Percentiles rank a stretch among this genome's conserved stretches.
These are phyloP conservation scores for Echiichthys vipera DNA, from an alignment of 2,797 vertebrate species.

Conservation along the genomic window DNA sequence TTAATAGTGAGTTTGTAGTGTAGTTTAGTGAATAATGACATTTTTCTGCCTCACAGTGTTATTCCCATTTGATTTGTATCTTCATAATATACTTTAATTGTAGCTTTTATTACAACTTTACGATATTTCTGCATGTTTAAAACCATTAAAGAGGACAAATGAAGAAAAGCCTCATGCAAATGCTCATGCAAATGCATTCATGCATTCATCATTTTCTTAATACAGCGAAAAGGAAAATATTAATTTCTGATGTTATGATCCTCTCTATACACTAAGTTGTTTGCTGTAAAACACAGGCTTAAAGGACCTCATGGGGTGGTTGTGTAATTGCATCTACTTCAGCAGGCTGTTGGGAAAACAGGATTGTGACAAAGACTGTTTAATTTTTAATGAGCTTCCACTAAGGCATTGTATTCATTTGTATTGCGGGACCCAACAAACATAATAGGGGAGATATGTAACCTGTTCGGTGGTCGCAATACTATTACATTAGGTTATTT, in stretches of 20 bases:
- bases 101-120: neutral
- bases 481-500: neutral
- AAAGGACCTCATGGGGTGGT: slow-evolving; percentile 37
- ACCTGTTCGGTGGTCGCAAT: neutral
- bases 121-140: neutral
- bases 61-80: neutral
- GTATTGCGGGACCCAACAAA: neutral
- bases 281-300: slow-evolving; percentile 36
- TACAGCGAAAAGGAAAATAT: too few species aligned
- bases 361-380: slow-evolving; percentile 45
- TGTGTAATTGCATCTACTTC: slow-evolving; percentile 62
- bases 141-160: neutral
- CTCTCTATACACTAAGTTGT: slow-evolving; percentile 50
- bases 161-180: neutral
- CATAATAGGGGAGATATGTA: neutral
- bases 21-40: neutral
- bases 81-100: neutral
- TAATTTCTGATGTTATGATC: neutral
- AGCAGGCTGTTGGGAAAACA: slow-evolving; percentile 45
- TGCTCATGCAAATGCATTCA: too few species aligned
- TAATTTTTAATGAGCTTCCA: slow-evolving; percentile 54
- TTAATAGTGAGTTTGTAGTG: neutral
- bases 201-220: too few species aligned
- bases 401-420: slow-evolving; percentile 14
- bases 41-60: too few species aligned